Base-by-base conservation (phyloP, 1,140 invertebrate species). In the Choristoneura fumiferana region DNA sequence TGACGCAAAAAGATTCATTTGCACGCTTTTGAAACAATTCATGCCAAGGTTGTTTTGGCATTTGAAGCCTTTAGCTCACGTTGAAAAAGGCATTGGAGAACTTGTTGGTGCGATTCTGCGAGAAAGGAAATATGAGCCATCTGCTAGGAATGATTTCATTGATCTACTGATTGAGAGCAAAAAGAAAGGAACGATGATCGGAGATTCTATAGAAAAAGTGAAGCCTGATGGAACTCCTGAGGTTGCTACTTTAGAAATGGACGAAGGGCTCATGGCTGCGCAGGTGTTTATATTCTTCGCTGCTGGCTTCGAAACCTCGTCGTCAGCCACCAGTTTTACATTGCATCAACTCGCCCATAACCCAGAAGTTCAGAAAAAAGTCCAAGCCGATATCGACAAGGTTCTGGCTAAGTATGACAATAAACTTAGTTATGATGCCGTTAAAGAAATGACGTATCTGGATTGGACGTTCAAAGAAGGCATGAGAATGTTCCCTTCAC, bases 241-340 rank as follows among this genome's bases (percentile, higher is more conserved):
- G 10, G 33, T 13, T 0, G 71, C 71, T 0, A 65, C 63, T 3
- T 33, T 84, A 9, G 76, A 83, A 39, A 60, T 86, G 49, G 69
- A 77, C 33, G 73, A 78, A 1, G 58, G 59, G 0, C 37, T 84
- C 5, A 67, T 92, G 13, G 78, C 85, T 2, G 90, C 91, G 8
- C 92, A 93, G 64, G 81, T 89, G 6, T 84, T 93, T 36, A 63
- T 92, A 0, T 93, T 93, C 73, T 90, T 93, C 45, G 65, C 92
- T 4, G 92, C 91, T 12, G 80, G 78, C 52, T 89, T 93, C 72
- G 93, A 95, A 53, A 93, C 93, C 0, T 92, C 92, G 0, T 90
- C 92, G 0, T 90, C 88, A 0, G 78, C 91, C 0, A 83, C 94
- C 3, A 83, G 89, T 15, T 92, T 87, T 60, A 78, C 89, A 0